Percentiles rank a stretch among this genome's conserved stretches.
Evolutionary conservation across 1,140 invertebrate genomes (phyloP).

Genomic region (Hormaphis cornu): DNA sequence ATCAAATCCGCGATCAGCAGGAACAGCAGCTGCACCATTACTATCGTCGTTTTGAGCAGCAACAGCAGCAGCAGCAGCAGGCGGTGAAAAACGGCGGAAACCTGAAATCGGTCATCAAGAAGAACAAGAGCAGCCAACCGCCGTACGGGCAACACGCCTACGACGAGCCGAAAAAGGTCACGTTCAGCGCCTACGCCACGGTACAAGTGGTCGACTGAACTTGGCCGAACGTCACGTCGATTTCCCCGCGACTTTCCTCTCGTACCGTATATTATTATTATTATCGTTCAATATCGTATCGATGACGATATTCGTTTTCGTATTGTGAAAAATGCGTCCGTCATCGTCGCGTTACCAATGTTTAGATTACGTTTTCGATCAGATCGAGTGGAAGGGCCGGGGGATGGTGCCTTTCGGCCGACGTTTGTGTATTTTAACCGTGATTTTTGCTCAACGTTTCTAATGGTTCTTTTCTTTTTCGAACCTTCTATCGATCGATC

Average conservation of each 20-base stretch:
- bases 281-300: too few species aligned
- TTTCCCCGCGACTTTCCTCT: neutral
- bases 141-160: conserved; percentile 28
- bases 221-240: neutral
- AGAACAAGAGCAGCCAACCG: conserved; percentile 29
- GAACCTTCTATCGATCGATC: too few species aligned
- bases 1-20: neutral
- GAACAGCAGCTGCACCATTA: neutral
- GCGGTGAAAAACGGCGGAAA: conserved; percentile 15
- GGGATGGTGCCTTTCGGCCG: too few species aligned
- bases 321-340: too few species aligned
- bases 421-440: too few species aligned
- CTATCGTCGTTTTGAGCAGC: too few species aligned
- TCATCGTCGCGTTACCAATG: too few species aligned
- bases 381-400: too few species aligned
- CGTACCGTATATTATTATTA: neutral
- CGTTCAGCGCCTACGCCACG: conserved; percentile 39
- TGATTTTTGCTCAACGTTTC: too few species aligned
- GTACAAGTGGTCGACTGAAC: conserved; percentile 38
- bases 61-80: neutral
- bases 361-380: too few species aligned
- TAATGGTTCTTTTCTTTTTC: too few species aligned
- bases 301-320: too few species aligned
- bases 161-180: conserved; percentile 39
- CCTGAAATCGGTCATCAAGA: conserved; percentile 38